These are phyloP conservation scores for Tenthredo mesomela DNA, from an alignment of 2,888 invertebrate species.

Conservation along the genomic window DNA sequence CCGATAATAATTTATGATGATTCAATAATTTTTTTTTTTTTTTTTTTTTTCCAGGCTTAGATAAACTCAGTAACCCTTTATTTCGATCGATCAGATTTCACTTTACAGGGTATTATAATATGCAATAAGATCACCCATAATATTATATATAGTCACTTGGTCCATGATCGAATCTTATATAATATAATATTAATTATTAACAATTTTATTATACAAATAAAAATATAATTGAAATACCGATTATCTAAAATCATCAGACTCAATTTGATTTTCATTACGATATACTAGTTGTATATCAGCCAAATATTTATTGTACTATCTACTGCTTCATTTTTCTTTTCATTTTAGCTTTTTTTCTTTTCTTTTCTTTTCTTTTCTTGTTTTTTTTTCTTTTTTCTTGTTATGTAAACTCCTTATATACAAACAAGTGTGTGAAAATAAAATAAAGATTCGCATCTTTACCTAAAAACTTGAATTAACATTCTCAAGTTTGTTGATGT, in stretches of 20 bases:
- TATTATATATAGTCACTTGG: slow-evolving; percentile 25
- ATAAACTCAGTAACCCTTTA: slow-evolving; percentile 27
- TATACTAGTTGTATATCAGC: slow-evolving; percentile 8
- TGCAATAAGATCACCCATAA: not conserved
- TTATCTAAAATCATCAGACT: slow-evolving; percentile 30
- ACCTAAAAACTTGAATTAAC: not conserved
- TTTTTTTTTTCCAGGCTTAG: not conserved
- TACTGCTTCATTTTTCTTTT: not conserved
- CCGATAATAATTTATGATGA: not conserved
- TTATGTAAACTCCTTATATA: not conserved
- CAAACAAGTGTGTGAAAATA: not conserved
- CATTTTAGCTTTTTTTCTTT: not conserved
- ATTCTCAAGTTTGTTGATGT: slow-evolving; percentile 67
- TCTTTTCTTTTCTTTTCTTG: not conserved
- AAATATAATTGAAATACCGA: slow-evolving; percentile 27
- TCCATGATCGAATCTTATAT: slow-evolving; percentile 31
- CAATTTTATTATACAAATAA: not conserved
- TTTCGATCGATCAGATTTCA: slow-evolving; percentile 39
- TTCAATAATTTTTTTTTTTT: slow-evolving; percentile 7
- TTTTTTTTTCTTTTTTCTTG: not conserved
- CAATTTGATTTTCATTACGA: slow-evolving; percentile 27
- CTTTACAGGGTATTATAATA: not conserved
- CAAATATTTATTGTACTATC: slow-evolving; percentile 4
- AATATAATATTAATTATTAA: slow-evolving; percentile 1
- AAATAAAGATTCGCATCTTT: not conserved